These are phyloP conservation scores for Phrynocephalus vlangalii DNA, from an alignment of 2,797 vertebrate species.

Conservation along the genomic window DNA sequence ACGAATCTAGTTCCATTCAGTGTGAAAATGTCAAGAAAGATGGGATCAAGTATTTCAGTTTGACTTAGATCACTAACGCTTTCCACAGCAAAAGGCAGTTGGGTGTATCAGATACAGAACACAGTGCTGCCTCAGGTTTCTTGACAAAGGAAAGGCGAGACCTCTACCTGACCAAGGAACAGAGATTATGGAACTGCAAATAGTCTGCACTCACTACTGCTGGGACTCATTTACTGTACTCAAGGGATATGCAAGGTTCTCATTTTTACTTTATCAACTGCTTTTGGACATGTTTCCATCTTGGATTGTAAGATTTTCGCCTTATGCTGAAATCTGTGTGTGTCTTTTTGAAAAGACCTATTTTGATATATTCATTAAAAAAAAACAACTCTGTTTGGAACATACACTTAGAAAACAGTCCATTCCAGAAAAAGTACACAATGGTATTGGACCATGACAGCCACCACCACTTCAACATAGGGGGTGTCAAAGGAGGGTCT, in stretches of 20 bases:
- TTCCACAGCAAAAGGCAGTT: neutral
- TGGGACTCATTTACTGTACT: neutral
- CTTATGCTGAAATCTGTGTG: too few relatives aligned
- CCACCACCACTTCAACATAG: too few relatives aligned
- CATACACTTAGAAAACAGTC: too few relatives aligned
- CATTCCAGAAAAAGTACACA: too few relatives aligned
- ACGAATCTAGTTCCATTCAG: neutral
- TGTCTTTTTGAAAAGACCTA: too few relatives aligned
- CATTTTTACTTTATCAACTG: neutral
- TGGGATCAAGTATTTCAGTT: neutral
- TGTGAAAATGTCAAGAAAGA: constrained; percentile 8
- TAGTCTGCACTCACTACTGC: neutral
- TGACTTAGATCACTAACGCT: neutral
- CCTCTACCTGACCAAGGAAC: neutral
- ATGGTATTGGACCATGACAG: too few relatives aligned
- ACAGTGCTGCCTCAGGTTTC: neutral
- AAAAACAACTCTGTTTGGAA: too few relatives aligned
- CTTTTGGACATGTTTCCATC: neutral
- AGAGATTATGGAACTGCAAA: neutral
- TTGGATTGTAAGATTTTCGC: neutral
- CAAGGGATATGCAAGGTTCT: neutral
- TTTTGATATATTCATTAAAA: too few relatives aligned
- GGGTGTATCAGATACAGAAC: neutral
- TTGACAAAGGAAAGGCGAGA: neutral
- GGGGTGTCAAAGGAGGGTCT: too few relatives aligned